Evolutionary conservation across 64 coral and sea anemone genomes (phyloP).

Genomic region (Cladopsammia gracilis): DNA sequence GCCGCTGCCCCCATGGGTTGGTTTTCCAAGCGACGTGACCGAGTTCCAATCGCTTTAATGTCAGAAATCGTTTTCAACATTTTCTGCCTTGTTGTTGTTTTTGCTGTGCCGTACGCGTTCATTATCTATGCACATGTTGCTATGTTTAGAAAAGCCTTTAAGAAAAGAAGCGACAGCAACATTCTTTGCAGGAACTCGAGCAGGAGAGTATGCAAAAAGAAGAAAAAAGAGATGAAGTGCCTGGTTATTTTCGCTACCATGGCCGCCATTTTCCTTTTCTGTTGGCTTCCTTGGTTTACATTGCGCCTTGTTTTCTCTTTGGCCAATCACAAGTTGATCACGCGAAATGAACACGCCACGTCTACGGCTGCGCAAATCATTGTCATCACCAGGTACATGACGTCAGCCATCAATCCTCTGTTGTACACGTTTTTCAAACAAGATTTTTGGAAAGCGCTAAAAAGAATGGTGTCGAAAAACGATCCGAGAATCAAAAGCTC

Average conservation of each 20-base stretch:
- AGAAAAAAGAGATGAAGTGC: conserved; percentile 15
- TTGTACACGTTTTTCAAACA: conserved; percentile 48
- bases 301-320: conserved; percentile 29
- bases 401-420: conserved; percentile 14
- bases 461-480: not conserved
- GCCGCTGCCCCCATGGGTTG: conserved; percentile 7
- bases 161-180: not conserved
- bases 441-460: conserved; percentile 41
- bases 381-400: conserved; percentile 2
- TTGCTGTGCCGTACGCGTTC: not conserved
- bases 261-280: not conserved
- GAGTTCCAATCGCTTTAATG: not conserved
- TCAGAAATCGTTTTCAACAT: conserved; percentile 20
- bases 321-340: not conserved
- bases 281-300: conserved; percentile 39
- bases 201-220: not conserved
- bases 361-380: not conserved
- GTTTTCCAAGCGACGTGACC: not conserved
- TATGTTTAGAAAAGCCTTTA: conserved; percentile 19
- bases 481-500: not conserved
- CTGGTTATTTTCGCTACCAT: conserved; percentile 28
- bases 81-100: conserved; percentile 16
- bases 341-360: not conserved
- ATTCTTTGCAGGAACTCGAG: not conserved
- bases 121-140: conserved; percentile 1